Evolutionary conservation across 2,113 vertebrate species (phyloP).

Genomic region (Paradoxurus hermaphroditus): DNA sequence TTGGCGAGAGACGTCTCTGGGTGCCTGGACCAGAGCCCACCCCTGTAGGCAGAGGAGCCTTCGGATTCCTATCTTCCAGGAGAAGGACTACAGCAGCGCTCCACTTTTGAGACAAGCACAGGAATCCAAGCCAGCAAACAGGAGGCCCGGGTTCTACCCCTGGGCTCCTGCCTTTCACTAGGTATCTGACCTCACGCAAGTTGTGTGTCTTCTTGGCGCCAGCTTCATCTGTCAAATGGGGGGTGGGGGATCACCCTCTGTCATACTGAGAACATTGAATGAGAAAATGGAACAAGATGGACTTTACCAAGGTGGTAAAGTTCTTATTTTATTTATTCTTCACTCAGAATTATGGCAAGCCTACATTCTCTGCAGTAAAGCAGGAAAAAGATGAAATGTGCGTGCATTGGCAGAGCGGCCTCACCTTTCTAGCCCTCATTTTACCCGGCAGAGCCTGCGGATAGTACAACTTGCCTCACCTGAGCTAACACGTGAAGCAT

Average conservation of each 20-base stretch:
- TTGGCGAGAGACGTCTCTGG: not conserved
- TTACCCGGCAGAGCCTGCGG: not conserved
- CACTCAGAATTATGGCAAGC: not conserved
- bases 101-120: not conserved
- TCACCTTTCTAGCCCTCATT: not conserved
- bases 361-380: not conserved
- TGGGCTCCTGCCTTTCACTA: not conserved
- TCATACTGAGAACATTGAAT: not conserved
- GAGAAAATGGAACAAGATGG: not conserved
- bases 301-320: not conserved
- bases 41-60: not conserved
- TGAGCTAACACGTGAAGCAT: not conserved
- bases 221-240: not conserved
- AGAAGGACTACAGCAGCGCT: not conserved
- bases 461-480: not conserved
- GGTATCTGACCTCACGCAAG: not conserved
- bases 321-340: not conserved
- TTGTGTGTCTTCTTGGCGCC: not conserved
- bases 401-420: not conserved
- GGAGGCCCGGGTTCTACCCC: not conserved
- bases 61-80: not conserved
- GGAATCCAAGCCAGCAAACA: not conserved
- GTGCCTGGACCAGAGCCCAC: not conserved
- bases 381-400: not conserved
- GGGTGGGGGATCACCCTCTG: not conserved